Evolutionary conservation across 1,140 invertebrate genomes (phyloP).

Genomic region (Trachymyrmex septentrionalis): DNA sequence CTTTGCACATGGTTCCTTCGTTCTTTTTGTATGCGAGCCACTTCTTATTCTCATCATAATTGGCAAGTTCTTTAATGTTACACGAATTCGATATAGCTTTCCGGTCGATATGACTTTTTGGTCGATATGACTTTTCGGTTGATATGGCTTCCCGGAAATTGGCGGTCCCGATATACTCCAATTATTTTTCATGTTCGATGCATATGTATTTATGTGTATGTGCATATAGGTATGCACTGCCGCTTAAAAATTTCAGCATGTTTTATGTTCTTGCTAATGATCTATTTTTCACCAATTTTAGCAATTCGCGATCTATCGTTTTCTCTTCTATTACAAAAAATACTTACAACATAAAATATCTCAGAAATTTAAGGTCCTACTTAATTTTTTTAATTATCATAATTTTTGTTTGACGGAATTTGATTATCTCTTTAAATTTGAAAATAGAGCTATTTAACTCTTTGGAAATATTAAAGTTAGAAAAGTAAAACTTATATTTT

Average conservation of each 20-base stretch:
- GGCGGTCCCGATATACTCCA: not conserved
- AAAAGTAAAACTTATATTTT: slow-evolving; percentile 1
- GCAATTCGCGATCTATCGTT: not conserved
- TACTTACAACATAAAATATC: not conserved
- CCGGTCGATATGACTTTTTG: not conserved
- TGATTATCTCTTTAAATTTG: not conserved
- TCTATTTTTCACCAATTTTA: not conserved
- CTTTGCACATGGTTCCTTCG: not conserved
- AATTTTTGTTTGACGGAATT: not conserved
- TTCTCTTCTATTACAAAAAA: not conserved
- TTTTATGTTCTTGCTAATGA: too few relatives aligned
- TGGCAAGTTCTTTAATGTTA: slow-evolving; percentile 17
- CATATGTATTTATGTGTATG: not conserved
- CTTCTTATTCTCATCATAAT: slow-evolving; percentile 5
- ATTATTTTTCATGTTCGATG: slow-evolving; percentile 14
- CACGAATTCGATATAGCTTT: not conserved
- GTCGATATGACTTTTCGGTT: not conserved
- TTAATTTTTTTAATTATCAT: not conserved
- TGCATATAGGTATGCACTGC: not conserved
- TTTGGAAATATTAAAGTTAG: slow-evolving; percentile 1
- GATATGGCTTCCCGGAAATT: not conserved
- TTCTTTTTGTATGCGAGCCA: too few relatives aligned
- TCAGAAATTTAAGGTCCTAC: not conserved
- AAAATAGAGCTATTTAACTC: not conserved
- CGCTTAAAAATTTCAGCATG: not conserved